Evolutionary conservation across 2,797 vertebrate species (phyloP).

Genomic region (Pachyuromys duprasi): DNA sequence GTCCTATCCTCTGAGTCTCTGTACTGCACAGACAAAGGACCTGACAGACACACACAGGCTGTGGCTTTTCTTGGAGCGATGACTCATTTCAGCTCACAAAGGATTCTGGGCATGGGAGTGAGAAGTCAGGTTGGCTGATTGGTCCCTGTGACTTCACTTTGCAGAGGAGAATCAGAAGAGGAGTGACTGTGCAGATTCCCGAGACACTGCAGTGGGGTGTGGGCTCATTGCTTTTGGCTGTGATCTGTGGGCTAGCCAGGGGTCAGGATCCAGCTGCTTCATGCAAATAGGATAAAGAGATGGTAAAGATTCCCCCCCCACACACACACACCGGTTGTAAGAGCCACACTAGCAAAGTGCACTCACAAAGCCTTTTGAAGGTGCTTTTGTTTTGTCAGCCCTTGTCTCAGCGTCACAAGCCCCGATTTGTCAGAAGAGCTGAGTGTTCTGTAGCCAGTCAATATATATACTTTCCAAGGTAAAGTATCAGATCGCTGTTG

Average conservation of each 20-base stretch:
- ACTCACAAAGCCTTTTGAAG: slow-evolving; percentile 78
- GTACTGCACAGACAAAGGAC: slow-evolving; percentile 87
- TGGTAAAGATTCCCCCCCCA: not conserved
- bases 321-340: slow-evolving; percentile 1
- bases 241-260: slow-evolving; percentile 73
- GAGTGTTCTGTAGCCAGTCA: slow-evolving; percentile 27
- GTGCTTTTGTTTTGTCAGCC: slow-evolving; percentile 44
- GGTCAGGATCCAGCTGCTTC: slow-evolving; percentile 70
- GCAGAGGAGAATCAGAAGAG: slow-evolving; percentile 86
- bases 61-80: slow-evolving; percentile 87
- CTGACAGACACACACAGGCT: slow-evolving; percentile 79
- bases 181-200: slow-evolving; percentile 88
- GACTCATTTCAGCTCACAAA: slow-evolving; percentile 89
- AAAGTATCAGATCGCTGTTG: slow-evolving; percentile 61
- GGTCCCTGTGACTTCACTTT: slow-evolving; percentile 89
- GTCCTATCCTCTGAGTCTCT: slow-evolving; percentile 79
- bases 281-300: slow-evolving; percentile 74
- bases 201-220: slow-evolving; percentile 84
- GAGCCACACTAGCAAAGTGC: slow-evolving; percentile 74
- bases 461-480: slow-evolving; percentile 53
- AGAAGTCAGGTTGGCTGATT: slow-evolving; percentile 88
- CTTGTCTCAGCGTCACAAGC: slow-evolving; percentile 28
- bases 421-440: slow-evolving; percentile 52
- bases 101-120: slow-evolving; percentile 89
- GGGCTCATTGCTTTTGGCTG: slow-evolving; percentile 81